Evolutionary conservation across 2,113 vertebrate species (phyloP), one percentile per base, ranked within the genome.

Genomic region (Lasiurus borealis): DNA sequence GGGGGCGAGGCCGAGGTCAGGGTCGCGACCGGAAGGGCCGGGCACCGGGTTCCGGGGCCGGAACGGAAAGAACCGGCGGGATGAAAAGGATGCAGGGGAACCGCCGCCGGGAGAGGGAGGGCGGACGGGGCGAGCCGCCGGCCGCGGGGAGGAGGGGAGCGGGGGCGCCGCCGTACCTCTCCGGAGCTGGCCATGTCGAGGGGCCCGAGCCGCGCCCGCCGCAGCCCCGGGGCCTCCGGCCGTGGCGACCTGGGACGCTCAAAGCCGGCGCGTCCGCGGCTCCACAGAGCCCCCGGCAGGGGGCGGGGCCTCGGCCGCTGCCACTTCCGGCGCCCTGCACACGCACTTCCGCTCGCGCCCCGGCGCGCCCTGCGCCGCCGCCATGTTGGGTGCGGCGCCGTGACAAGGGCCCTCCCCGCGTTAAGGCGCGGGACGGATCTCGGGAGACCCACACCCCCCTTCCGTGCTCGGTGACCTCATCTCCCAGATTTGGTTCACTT

Each of bases 301-400:
- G 77, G 97, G 95, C 93, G 97, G 93, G 81, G 44, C 44, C n/a
- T 2, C 0, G 3, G 0, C 2, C 54, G 95, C 94, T 97, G 31
- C 54, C 34, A 57, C 73, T 97, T 97, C 95, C 95, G 97, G 97
- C 95, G 97, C 97, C 9, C 5, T 5, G 0, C 0, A 6, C 0
- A 96, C 94, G 96, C 34, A 96, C 34, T 96, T 97, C 97, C 97
- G 40, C 13, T 57, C 21, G 57, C 16, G 48, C 2, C 18, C 29
- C 1, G 21, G 9, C 59, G 15, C 11, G 11, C 27, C 0, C n/a
- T 13, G 25, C 25, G 59, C 8, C 8, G 66, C 8, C 84, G 96
- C 97, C 98, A 98, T 98, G 75, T 98, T 98, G 97, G 96, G 96
- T 92, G 98, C 5, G 98, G 95, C 96, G 54, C 5, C 0, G 1